Percentiles rank a stretch among this genome's conserved stretches.
Conservation (phyloP, 1,140 invertebrate genomes). For the Dolichoris vasculosae region DNA sequence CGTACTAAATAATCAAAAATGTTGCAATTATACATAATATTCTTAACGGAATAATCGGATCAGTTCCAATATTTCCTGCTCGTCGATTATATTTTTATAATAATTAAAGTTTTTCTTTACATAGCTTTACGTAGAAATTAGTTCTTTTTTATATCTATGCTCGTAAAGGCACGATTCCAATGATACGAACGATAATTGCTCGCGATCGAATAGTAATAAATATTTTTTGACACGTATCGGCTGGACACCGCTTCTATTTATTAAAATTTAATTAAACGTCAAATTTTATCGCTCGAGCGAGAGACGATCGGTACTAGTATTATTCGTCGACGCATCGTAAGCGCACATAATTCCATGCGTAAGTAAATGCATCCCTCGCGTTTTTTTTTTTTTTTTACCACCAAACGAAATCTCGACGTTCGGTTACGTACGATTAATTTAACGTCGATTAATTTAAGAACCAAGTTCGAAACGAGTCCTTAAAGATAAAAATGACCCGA, state of each 20-base stretch:
- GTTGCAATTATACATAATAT: background rate
- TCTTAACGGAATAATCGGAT: background rate
- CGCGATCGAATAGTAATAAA: background rate
- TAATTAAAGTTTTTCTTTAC: background rate
- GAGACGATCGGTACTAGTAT: background rate
- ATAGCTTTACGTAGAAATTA: background rate
- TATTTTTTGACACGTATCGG: too few relatives aligned
- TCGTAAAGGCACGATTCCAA: background rate
- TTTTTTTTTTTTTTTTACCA: background rate
- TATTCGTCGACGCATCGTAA: background rate
- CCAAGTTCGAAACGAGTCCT: background rate
- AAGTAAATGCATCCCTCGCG: background rate
- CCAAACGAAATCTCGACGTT: background rate
- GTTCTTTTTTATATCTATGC: background rate
- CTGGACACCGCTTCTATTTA: too few relatives aligned
- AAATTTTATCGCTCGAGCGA: background rate
- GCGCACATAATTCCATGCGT: background rate
- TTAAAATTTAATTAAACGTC: background rate
- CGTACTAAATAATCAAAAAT: background rate
- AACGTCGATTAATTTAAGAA: background rate
- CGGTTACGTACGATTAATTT: too few relatives aligned
- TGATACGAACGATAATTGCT: background rate
- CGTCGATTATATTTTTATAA: background rate
- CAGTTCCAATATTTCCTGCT: background rate
- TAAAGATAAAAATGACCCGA: background rate